Conservation (phyloP, 1,140 invertebrate genomes). For the Pemphigus obesinymphae region DNA sequence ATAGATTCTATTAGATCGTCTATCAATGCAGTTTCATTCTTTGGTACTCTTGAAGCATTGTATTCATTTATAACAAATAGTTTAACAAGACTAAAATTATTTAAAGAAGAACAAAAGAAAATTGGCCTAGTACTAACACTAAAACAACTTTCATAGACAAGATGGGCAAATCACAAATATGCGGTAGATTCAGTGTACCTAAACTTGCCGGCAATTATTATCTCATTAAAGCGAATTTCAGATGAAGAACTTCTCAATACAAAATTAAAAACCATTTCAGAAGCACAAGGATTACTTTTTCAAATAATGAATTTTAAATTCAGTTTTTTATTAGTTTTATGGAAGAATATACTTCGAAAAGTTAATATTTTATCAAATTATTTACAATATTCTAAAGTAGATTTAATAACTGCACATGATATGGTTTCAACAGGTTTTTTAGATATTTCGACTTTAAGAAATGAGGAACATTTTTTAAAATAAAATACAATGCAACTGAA, state of each 20-base stretch:
- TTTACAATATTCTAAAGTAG: no score
- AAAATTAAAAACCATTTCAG: slow-evolving; percentile 6
- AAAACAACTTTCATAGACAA: not conserved
- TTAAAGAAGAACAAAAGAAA: not conserved
- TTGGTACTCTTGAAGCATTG: not conserved
- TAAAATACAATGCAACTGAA: not conserved
- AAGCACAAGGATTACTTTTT: slow-evolving; percentile 10
- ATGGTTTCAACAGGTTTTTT: slow-evolving; percentile 16
- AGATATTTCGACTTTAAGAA: not conserved
- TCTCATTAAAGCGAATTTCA: not conserved
- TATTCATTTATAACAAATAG: slow-evolving; percentile 2
- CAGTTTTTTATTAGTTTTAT: not conserved
- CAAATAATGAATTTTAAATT: slow-evolving; percentile 10
- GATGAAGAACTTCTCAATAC: not conserved
- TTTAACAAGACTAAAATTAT: slow-evolving; percentile 16
- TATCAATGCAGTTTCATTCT: not conserved
- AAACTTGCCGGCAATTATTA: not conserved
- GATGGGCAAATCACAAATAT: not conserved
- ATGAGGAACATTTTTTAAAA: not conserved
- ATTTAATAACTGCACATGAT: not conserved
- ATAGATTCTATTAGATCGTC: slow-evolving; percentile 7
- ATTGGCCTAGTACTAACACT: not conserved
- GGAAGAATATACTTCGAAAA: no score
- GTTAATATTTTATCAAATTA: no score
- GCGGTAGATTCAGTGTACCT: not conserved